A percentile compares a stretch with the other conserved stretches of the same genome.
These are phyloP conservation scores for Microctonus hyperodae DNA, from an alignment of 2,888 invertebrate species.

Conservation along the genomic window DNA sequence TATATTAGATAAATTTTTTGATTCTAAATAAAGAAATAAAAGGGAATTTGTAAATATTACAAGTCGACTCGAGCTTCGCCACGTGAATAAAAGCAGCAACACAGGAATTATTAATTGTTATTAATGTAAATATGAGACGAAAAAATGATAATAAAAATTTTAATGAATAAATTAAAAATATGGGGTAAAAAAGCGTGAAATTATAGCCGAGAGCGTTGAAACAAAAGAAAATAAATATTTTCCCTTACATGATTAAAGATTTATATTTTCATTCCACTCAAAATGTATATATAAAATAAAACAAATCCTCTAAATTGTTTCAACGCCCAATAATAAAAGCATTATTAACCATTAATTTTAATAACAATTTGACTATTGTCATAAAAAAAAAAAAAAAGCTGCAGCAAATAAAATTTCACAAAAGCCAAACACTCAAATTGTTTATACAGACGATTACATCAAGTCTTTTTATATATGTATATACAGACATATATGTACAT, in stretches of 20 bases:
- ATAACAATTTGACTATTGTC: not conserved
- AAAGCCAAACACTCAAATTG: not conserved
- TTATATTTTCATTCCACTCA: not conserved
- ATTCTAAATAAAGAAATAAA: too few species aligned
- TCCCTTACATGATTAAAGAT: not conserved
- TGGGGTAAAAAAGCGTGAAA: constrained; percentile 20
- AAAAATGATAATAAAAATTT: not conserved
- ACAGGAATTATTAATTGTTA: not conserved
- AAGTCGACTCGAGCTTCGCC: constrained; percentile 6
- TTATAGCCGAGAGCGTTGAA: constrained; percentile 14
- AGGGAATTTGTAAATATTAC: not conserved
- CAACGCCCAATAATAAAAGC: constrained; percentile 17
- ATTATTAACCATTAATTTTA: not conserved
- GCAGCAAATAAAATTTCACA: not conserved
- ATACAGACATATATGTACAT: too few species aligned
- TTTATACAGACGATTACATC: not conserved
- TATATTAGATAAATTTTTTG: not conserved
- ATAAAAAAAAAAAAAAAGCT: not conserved
- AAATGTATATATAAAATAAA: not conserved
- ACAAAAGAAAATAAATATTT: not conserved
- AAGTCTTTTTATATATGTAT: too few species aligned
- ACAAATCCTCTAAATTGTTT: constrained; percentile 2
- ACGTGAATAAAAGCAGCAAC: constrained; percentile 6
- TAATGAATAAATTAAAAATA: constrained; percentile 1
- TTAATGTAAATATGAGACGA: not conserved